Evolutionary conservation across 2,888 invertebrate genomes (phyloP).

Genomic region (Pristionchus mayeri): DNA sequence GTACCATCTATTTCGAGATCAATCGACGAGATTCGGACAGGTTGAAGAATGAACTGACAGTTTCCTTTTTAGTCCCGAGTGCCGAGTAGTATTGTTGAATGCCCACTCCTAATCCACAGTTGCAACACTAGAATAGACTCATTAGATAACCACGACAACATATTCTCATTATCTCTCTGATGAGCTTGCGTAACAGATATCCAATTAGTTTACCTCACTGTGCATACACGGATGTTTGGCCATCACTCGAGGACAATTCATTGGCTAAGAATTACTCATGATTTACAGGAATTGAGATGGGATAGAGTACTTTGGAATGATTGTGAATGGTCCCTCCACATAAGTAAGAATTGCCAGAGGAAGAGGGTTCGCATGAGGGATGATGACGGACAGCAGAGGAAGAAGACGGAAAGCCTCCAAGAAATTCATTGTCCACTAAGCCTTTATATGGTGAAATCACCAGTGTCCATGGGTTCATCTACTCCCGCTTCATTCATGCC

Average conservation of each 20-base stretch:
- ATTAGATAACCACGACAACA: background rate
- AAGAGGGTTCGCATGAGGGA: background rate
- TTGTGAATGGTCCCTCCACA: background rate
- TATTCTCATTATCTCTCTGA: too few species aligned
- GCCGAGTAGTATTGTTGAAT: slow-evolving; percentile 18
- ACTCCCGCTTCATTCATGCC: background rate
- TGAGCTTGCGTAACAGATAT: too few species aligned
- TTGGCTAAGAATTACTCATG: background rate
- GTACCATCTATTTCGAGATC: too few species aligned
- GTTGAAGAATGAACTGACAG: too few species aligned
- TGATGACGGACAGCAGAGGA: background rate
- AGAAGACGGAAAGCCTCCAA: background rate
- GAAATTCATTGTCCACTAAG: background rate
- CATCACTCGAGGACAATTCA: background rate
- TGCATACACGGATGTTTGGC: background rate
- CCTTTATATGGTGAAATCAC: background rate
- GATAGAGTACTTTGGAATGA: background rate
- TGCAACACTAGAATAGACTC: background rate
- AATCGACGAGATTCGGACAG: too few species aligned
- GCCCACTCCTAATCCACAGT: slow-evolving; percentile 7
- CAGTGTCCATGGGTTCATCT: background rate
- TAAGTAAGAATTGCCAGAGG: background rate
- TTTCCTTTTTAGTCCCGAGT: too few species aligned
- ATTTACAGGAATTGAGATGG: background rate
- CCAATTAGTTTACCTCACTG: slow-evolving; percentile 5